Evolutionary conservation across 2,888 invertebrate genomes (phyloP).

Genomic region (Vannuccia rotundouncinata): DNA sequence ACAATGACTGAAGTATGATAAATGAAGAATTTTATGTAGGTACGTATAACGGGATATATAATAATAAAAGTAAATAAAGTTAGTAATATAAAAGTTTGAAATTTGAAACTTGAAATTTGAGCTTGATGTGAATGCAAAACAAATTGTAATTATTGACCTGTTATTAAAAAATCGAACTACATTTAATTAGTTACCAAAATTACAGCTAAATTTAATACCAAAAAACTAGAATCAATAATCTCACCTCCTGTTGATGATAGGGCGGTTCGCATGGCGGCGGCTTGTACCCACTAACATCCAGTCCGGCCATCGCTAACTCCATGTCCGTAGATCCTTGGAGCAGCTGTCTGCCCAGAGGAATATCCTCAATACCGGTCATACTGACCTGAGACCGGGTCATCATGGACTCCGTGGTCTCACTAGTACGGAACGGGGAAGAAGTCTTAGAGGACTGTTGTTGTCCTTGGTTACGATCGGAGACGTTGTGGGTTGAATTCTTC

Average conservation of each 20-base stretch:
- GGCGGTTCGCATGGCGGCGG: not conserved
- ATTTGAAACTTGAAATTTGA: too few species aligned
- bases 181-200: too few species aligned
- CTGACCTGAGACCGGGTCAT: not conserved
- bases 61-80: too few species aligned
- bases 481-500: slow-evolving; percentile 40
- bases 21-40: too few species aligned
- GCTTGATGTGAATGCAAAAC: too few species aligned
- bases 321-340: not conserved
- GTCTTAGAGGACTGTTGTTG: not conserved
- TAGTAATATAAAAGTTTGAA: too few species aligned
- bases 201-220: too few species aligned
- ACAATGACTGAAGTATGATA: too few species aligned
- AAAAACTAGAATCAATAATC: too few species aligned
- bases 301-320: not conserved
- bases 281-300: slow-evolving; percentile 2
- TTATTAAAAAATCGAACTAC: too few species aligned
- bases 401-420: not conserved
- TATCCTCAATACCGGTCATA: not conserved
- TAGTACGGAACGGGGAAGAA: not conserved
- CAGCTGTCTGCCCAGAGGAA: not conserved
- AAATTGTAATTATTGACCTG: too few species aligned
- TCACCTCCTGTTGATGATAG: slow-evolving; percentile 3
- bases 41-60: too few species aligned
- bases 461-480: not conserved